Conservation (phyloP, 2,797 vertebrate genomes). For the Podarcis lilfordi region DNA sequence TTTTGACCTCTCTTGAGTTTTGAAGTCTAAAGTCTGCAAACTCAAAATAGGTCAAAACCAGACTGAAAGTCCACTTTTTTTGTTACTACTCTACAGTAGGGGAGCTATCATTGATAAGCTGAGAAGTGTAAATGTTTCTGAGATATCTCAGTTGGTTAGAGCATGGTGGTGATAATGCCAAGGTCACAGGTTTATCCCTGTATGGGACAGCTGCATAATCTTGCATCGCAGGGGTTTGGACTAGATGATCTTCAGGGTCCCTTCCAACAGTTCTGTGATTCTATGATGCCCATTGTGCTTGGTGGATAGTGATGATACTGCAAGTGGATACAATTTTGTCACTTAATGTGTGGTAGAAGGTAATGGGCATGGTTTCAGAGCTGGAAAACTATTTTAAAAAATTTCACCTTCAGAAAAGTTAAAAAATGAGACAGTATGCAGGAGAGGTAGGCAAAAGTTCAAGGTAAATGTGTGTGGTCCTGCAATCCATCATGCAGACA, state of each 20-base stretch:
- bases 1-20: neutral
- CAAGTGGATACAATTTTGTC: neutral
- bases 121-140: neutral
- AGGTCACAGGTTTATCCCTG: no score
- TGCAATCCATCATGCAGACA: neutral
- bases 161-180: no score
- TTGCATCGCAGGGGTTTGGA: no score
- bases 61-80: no score
- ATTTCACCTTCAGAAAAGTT: neutral
- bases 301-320: neutral
- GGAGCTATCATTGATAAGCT: neutral
- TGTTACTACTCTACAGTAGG: neutral
- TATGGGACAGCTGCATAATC: no score
- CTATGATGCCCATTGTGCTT: neutral
- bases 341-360: neutral
- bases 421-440: neutral
- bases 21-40: no score
- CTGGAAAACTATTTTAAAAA: neutral
- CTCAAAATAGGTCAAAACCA: no score
- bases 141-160: no score
- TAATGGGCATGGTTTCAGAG: neutral
- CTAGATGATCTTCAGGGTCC: no score
- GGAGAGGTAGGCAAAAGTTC: neutral
- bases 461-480: rapidly evolving
- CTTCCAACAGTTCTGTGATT: no score